Evolutionary conservation across 2,113 vertebrate genomes (phyloP).

Genomic region (Anseranas semipalmata): DNA sequence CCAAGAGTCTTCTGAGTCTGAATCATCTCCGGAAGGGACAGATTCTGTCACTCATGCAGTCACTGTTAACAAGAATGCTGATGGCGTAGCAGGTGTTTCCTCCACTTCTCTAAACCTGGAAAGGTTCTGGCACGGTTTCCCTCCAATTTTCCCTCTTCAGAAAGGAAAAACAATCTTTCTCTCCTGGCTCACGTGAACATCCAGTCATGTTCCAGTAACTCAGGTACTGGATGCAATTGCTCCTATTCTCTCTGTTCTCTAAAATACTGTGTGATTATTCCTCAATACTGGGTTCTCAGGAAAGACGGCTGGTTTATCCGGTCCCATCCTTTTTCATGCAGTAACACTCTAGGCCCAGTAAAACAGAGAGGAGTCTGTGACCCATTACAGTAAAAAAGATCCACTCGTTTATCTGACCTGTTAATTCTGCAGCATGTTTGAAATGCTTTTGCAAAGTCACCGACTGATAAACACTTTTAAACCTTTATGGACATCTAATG

Average conservation of each 20-base stretch:
- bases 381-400: neutral
- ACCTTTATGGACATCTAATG: neutral
- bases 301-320: slow-evolving; percentile 9
- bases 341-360: neutral
- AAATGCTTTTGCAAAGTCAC: neutral
- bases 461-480: neutral
- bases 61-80: slow-evolving; percentile 62
- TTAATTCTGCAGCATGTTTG: neutral
- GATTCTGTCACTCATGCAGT: slow-evolving; percentile 61
- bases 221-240: slow-evolving; percentile 30
- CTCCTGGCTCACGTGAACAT: slow-evolving; percentile 32
- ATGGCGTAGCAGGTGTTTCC: slow-evolving; percentile 70
- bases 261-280: neutral
- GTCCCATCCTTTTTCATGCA: neutral
- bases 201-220: slow-evolving; percentile 34
- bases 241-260: slow-evolving; percentile 19
- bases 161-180: slow-evolving; percentile 46
- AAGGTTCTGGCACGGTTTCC: slow-evolving; percentile 57
- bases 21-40: slow-evolving; percentile 74
- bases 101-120: slow-evolving; percentile 72
- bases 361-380: slow-evolving; percentile 10
- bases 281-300: neutral
- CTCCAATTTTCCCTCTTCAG: slow-evolving; percentile 56
- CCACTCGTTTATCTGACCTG: neutral
- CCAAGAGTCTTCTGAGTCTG: slow-evolving; percentile 71